A percentile compares a stretch with the other conserved stretches of the same genome.
Conservation (phyloP, 2,113 vertebrate species). For the Silurus meridionalis region DNA sequence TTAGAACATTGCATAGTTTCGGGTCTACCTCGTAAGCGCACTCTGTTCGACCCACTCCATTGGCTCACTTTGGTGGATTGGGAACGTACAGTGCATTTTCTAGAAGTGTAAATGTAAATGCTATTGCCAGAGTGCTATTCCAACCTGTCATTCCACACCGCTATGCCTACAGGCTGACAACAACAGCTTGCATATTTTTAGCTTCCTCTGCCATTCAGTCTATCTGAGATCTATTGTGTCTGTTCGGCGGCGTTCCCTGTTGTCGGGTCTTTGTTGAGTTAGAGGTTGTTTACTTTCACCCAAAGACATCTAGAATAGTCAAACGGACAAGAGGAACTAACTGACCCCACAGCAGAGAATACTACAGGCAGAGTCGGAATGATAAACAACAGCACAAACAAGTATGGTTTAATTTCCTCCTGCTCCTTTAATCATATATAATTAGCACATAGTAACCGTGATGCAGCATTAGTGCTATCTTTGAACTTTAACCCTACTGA, state of each 20-base stretch:
- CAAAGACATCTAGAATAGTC: slow-evolving; percentile 78
- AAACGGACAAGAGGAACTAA: slow-evolving; percentile 59
- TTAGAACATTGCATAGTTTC: background rate
- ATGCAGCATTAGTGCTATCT: background rate
- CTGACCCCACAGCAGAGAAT: slow-evolving; percentile 31
- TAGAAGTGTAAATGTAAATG: slow-evolving; percentile 14
- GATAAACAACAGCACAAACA: slow-evolving; percentile 18
- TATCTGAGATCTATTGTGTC: slow-evolving; percentile 71
- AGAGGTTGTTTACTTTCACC: slow-evolving; percentile 64
- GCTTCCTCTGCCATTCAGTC: slow-evolving; percentile 73
- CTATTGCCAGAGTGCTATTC: slow-evolving; percentile 12
- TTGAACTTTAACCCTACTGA: background rate
- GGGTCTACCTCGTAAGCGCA: slow-evolving; percentile 69
- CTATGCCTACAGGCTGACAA: slow-evolving; percentile 19
- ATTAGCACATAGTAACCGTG: background rate
- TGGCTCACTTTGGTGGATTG: slow-evolving; percentile 61
- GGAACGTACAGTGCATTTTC: slow-evolving; percentile 66
- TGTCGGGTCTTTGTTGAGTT: slow-evolving; percentile 65
- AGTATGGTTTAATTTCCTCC: background rate
- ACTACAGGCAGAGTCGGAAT: background rate
- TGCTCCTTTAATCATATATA: background rate
- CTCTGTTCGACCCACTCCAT: slow-evolving; percentile 70
- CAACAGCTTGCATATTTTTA: slow-evolving; percentile 58
- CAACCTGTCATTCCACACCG: slow-evolving; percentile 27
- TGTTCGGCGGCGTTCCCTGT: slow-evolving; percentile 72